Evolutionary conservation across 2,113 vertebrate genomes (phyloP).

Genomic region (Thymallus thymallus): DNA sequence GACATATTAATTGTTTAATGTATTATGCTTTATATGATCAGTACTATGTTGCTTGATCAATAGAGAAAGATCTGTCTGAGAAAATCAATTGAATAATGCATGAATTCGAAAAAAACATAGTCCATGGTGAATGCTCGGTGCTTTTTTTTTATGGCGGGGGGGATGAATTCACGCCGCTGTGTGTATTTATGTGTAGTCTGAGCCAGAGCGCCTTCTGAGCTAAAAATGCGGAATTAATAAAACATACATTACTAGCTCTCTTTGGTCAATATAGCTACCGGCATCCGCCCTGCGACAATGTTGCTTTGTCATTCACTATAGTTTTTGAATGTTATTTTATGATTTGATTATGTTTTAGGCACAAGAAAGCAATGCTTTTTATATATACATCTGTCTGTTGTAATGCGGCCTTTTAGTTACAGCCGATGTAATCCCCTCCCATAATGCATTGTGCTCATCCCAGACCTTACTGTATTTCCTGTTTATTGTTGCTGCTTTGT

Average conservation of each 20-base stretch:
- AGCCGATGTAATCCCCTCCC: constrained; percentile 74
- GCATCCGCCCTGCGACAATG: neutral
- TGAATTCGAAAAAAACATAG: neutral
- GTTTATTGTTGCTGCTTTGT: constrained; percentile 69
- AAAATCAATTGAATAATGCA: neutral
- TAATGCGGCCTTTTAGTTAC: constrained; percentile 9
- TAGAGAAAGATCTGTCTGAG: neutral
- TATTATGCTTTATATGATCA: neutral
- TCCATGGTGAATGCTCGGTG: neutral
- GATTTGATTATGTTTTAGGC: neutral
- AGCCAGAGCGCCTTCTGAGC: neutral
- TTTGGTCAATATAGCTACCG: too few species aligned
- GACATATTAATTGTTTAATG: neutral
- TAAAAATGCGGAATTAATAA: neutral
- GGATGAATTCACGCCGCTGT: constrained; percentile 26
- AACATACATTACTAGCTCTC: neutral
- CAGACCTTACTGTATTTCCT: constrained; percentile 60
- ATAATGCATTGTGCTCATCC: constrained; percentile 64
- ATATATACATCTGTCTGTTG: neutral
- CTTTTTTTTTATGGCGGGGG: constrained; percentile 34
- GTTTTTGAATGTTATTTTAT: neutral
- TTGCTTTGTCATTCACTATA: neutral
- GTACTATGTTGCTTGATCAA: neutral
- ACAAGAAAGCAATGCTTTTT: neutral
- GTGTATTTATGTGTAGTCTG: neutral